Evolutionary conservation across 2,113 vertebrate genomes (phyloP).

Genomic region (Lethenteron reissneri): DNA sequence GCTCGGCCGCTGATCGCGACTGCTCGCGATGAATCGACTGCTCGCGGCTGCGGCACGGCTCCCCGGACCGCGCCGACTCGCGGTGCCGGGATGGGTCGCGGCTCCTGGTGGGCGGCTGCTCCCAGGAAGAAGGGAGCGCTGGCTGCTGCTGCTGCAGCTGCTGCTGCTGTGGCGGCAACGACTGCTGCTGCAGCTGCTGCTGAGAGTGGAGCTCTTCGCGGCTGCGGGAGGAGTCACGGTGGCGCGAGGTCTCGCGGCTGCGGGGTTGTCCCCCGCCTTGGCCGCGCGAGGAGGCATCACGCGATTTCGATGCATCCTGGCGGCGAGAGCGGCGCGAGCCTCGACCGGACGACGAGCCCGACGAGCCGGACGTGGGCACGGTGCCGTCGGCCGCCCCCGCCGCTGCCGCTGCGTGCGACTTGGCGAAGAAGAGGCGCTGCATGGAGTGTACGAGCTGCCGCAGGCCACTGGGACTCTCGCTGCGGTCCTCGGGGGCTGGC

Average conservation of each 20-base stretch:
- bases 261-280: background rate
- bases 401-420: background rate
- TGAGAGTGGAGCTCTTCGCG: background rate
- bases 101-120: background rate
- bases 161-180: too few species aligned
- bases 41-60: constrained; percentile 5
- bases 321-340: too few species aligned
- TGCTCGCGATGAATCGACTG: constrained; percentile 5
- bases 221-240: background rate
- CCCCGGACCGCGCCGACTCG: background rate
- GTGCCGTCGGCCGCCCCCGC: background rate
- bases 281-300: background rate
- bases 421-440: constrained; percentile 4
- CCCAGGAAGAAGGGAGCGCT: too few species aligned
- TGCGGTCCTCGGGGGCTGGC: background rate
- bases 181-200: constrained; percentile 3
- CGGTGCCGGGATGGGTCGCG: constrained; percentile 5
- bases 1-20: too few species aligned
- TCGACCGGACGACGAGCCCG: too few species aligned
- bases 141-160: too few species aligned
- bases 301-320: too few species aligned
- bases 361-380: too few species aligned
- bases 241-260: background rate
- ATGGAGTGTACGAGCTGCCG: constrained; percentile 1
- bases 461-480: constrained; percentile 4